Conservation (phyloP, 1,140 invertebrate species). For the Drosophila asahinai region DNA sequence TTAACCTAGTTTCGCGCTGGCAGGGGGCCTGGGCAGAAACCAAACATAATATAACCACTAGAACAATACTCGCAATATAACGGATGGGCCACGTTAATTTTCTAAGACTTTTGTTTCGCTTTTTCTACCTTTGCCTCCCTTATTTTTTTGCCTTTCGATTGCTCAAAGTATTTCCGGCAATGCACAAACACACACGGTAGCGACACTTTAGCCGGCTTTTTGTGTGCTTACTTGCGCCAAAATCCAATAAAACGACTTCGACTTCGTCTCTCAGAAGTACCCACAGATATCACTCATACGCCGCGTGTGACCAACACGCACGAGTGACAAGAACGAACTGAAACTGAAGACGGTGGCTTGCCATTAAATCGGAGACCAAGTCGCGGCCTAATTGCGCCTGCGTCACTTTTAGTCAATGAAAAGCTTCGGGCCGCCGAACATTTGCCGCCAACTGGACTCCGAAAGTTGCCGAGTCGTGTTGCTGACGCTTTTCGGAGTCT, state of each 20-base stretch:
- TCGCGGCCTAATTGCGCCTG: slow-evolving; percentile 48
- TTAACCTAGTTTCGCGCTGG: slow-evolving; percentile 65
- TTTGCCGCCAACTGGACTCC: slow-evolving; percentile 62
- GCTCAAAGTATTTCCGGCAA: slow-evolving; percentile 54
- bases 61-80: slow-evolving; percentile 39
- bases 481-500: slow-evolving; percentile 58
- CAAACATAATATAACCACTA: slow-evolving; percentile 41
- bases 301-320: slow-evolving; percentile 50
- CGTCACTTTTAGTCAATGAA: slow-evolving; percentile 79
- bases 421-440: slow-evolving; percentile 53
- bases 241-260: slow-evolving; percentile 66
- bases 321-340: slow-evolving; percentile 76
- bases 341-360: slow-evolving; percentile 24
- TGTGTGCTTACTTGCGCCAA: slow-evolving; percentile 63
- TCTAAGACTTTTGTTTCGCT: slow-evolving; percentile 51
- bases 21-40: slow-evolving; percentile 36
- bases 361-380: slow-evolving; percentile 18
- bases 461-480: slow-evolving; percentile 28
- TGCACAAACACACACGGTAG: slow-evolving; percentile 24
- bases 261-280: slow-evolving; percentile 4
- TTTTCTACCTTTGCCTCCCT: slow-evolving; percentile 1
- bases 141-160: slow-evolving; percentile 23
- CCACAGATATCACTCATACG: slow-evolving; percentile 52
- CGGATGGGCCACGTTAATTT: slow-evolving; percentile 77
- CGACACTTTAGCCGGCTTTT: slow-evolving; percentile 76